Evolutionary conservation across 1,140 invertebrate genomes (phyloP).

Genomic region (Matsumurasca onukii): DNA sequence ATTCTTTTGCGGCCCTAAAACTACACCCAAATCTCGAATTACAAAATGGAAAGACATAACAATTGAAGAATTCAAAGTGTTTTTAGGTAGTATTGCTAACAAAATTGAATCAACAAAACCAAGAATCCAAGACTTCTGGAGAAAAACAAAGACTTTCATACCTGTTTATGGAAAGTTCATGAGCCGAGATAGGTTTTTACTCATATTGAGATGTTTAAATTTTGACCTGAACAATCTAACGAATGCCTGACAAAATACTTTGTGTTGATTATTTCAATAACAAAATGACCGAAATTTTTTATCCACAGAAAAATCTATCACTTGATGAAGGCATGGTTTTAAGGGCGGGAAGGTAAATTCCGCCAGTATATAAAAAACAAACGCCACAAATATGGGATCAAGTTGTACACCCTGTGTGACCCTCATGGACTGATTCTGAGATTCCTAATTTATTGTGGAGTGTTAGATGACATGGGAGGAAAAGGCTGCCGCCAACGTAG

Average conservation of each 20-base stretch:
- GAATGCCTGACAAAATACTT: background rate
- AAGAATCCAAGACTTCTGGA: conserved; percentile 23
- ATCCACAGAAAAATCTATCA: conserved; percentile 36
- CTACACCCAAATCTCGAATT: background rate
- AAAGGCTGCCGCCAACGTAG: conserved; percentile 28
- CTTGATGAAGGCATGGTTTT: conserved; percentile 42
- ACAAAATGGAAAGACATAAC: conserved; percentile 17
- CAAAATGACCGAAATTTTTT: conserved; percentile 6
- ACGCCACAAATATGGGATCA: conserved; percentile 44
- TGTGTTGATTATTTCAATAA: conserved; percentile 23
- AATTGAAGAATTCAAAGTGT: background rate
- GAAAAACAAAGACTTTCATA: conserved; percentile 13
- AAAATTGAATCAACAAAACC: conserved; percentile 4
- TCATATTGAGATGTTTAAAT: conserved; percentile 14
- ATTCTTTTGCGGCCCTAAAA: background rate
- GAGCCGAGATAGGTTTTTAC: conserved; percentile 27
- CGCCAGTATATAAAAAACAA: conserved; percentile 45
- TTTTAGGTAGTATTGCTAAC: conserved; percentile 7
- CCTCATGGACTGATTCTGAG: conserved; percentile 30
- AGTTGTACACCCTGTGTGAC: conserved; percentile 43
- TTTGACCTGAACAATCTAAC: conserved; percentile 16
- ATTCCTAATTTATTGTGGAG: conserved; percentile 29
- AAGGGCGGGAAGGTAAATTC: conserved; percentile 44
- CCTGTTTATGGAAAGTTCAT: conserved; percentile 14
- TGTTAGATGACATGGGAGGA: conserved; percentile 25